Conservation (phyloP, 2,888 invertebrate species). For the Coecobrya sp. region DNA sequence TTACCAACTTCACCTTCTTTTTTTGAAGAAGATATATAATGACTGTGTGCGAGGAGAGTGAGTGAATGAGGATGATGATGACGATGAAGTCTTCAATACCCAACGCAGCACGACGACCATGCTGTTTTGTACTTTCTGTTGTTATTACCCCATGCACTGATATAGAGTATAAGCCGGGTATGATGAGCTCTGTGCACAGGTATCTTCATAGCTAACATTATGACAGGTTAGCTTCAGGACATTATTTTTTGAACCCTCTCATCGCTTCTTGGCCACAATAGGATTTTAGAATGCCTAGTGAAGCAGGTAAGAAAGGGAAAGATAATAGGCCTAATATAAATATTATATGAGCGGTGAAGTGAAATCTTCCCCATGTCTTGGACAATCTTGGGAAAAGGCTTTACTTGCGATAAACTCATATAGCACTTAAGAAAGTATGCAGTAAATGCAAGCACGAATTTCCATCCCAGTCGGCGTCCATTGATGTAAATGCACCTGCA, state of each 20-base stretch:
- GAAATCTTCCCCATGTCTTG: conserved; percentile 20
- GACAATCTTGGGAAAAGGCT: not conserved
- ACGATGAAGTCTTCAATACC: conserved; percentile 53
- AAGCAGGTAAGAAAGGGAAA: not conserved
- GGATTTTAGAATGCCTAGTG: not conserved
- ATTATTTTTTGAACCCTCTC: conserved; percentile 41
- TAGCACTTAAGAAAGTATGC: no score
- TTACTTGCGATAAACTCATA: not conserved
- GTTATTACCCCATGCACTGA: not conserved
- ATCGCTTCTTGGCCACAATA: not conserved
- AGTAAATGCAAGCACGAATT: not conserved
- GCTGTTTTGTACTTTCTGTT: conserved; percentile 19
- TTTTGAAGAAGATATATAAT: conserved; percentile 34
- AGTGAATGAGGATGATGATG: conserved; percentile 27
- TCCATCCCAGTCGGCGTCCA: not conserved
- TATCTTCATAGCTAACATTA: conserved; percentile 17
- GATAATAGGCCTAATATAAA: conserved; percentile 44
- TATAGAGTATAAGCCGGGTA: conserved; percentile 21
- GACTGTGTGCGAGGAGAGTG: not conserved
- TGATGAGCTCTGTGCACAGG: not conserved
- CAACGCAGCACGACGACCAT: not conserved
- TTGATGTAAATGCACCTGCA: conserved; percentile 28
- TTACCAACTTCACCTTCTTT: conserved; percentile 49
- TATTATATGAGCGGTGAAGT: not conserved
- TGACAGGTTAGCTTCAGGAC: conserved; percentile 62